Evolutionary conservation across 1,140 invertebrate genomes (phyloP).

Genomic region (Drosophila sulfurigaster): DNA sequence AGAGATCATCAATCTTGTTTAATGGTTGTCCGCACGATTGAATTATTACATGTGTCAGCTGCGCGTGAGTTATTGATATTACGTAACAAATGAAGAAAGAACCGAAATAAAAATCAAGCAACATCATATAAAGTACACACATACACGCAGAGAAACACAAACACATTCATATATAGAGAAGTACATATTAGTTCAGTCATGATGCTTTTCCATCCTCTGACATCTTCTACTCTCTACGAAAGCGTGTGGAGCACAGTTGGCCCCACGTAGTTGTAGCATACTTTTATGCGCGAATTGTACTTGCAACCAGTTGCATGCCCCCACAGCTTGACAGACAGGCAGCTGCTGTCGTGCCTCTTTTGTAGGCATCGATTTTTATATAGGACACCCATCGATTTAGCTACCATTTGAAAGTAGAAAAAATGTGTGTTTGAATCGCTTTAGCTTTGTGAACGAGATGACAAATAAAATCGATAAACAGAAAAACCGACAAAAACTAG

Average conservation of each 20-base stretch:
- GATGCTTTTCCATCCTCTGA: not conserved
- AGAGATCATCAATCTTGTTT: conserved; percentile 84
- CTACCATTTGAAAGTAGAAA: conserved; percentile 32
- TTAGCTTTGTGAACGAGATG: conserved; percentile 35
- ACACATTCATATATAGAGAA: not conserved
- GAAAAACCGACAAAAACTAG: conserved; percentile 37
- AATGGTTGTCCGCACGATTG: conserved; percentile 84
- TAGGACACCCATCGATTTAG: conserved; percentile 2
- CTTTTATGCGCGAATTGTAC: conserved; percentile 33
- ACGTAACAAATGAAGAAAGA: conserved; percentile 81
- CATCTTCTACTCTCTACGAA: not conserved
- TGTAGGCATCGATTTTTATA: conserved; percentile 19
- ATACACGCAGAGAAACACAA: conserved; percentile 27
- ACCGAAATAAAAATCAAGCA: conserved; percentile 73
- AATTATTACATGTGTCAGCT: conserved; percentile 85
- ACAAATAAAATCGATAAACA: conserved; percentile 72
- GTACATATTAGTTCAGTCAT: conserved; percentile 27
- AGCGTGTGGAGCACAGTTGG: conserved; percentile 10
- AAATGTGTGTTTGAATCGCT: conserved; percentile 46
- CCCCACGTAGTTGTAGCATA: conserved; percentile 24
- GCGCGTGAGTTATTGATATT: conserved; percentile 82
- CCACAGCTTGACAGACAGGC: conserved; percentile 1
- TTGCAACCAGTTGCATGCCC: conserved; percentile 72
- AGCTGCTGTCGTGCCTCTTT: conserved; percentile 47
- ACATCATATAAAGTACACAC: conserved; percentile 48